Evolutionary conservation across 2,797 vertebrate species (phyloP).

Genomic region (Uromys caudimaculatus): DNA sequence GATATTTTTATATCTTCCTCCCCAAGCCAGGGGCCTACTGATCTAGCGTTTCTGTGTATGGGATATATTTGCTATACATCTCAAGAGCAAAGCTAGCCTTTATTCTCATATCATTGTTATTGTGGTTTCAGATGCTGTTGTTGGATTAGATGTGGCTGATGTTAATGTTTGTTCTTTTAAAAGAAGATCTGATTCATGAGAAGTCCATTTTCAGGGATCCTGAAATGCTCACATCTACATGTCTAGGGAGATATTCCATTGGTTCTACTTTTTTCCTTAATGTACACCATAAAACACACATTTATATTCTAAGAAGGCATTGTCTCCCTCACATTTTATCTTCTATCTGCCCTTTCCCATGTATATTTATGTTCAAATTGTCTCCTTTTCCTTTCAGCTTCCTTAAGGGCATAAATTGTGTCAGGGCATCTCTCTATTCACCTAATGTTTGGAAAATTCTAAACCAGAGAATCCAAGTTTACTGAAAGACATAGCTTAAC

Average conservation of each 20-base stretch:
- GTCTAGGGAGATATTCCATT: neutral
- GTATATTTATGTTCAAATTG: constrained; percentile 49
- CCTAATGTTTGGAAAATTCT: neutral
- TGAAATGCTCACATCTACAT: neutral
- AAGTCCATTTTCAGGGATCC: neutral
- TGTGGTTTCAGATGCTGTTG: neutral
- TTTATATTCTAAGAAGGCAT: constrained; percentile 43
- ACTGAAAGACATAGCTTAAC: constrained; percentile 7
- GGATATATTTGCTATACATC: neutral
- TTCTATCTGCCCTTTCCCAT: constrained; percentile 38
- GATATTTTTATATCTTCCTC: neutral
- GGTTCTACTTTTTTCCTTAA: neutral
- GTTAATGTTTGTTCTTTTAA: neutral
- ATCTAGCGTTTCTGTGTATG: neutral
- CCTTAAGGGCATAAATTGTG: neutral
- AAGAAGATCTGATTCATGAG: neutral
- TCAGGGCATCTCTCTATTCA: neutral
- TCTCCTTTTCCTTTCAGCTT: constrained; percentile 47
- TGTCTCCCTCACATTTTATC: constrained; percentile 32
- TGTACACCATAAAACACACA: neutral
- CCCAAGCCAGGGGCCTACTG: neutral
- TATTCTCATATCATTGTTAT: neutral
- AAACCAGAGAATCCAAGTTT: neutral
- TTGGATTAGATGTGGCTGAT: neutral
- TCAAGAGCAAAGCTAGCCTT: neutral